Base-by-base conservation (phyloP, 2,797 vertebrate genomes). In the Muscicapa comitata region DNA sequence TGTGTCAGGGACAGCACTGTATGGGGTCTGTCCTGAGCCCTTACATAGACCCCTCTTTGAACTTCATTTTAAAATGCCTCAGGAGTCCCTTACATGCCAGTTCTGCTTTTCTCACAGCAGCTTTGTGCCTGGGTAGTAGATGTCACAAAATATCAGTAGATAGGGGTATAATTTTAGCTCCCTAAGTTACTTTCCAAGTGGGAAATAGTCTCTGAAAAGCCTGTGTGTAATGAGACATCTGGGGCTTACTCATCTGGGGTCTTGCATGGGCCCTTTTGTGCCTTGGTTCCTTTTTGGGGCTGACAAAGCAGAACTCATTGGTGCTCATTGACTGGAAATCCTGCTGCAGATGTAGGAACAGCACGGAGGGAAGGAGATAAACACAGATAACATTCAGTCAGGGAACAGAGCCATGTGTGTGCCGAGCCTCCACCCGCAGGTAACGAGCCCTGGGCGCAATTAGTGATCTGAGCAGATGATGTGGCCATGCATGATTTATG, bases 401-500 rank as follows among this genome's bases (percentile, higher is more conserved):
- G 38, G 78, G 68, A 23, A 67, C 76, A 74, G 33, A 62, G 54
- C 77, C 75, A 1, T 21, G 47, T 62, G 70, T 55, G 83, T 43
- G 10, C 40, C 50, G 66, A 88, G 76, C 70, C 92, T 67, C 73
- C 66, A 5, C 6, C 45, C 57, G 3, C 78, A 96, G 95, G 95
- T 93, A 86, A 84, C 73, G 53, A 33, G 21, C 94, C 92, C 88
- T 87, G 1, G 9, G 93, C 84, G 48, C 95, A 90, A 88, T 94
- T 72, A 96, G 95, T 7, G 10, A 18, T 18, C 16, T 8, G 50
- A 51, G 50, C 95, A 85, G 96, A 76, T 88, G 94, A 94, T 81
- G 96, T 79, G 90, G 93, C 96, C 86, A 47, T 94, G 95, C 93
- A 93, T 94, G 95, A 95, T 96, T 97, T 94, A 93, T 96, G 86